Evolutionary conservation across 2,888 invertebrate genomes (phyloP).

Genomic region (Hirtodrosophila duncani): DNA sequence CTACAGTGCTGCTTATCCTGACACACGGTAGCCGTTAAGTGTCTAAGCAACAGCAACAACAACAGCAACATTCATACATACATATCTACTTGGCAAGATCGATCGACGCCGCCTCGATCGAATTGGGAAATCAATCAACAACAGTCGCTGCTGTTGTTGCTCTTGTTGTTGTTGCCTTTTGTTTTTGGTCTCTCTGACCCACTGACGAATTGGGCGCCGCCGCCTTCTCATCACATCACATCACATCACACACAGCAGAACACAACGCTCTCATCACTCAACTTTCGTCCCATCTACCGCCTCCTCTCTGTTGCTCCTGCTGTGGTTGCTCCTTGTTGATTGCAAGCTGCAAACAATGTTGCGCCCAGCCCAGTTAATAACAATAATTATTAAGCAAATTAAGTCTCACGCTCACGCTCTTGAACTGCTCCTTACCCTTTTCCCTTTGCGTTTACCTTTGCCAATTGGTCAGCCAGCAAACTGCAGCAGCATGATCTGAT

Average conservation of each 20-base stretch:
- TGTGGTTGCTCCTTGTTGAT: no score
- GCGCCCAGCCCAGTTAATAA: slow-evolving; percentile 67
- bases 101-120: slow-evolving; percentile 3
- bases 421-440: neutral
- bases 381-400: slow-evolving; percentile 75
- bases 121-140: slow-evolving; percentile 32
- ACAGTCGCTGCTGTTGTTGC: no score
- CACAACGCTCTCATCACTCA: slow-evolving; percentile 39
- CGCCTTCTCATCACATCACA: no score
- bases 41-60: slow-evolving; percentile 45
- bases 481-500: slow-evolving; percentile 47
- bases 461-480: no score
- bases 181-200: no score
- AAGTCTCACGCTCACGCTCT: slow-evolving; percentile 58
- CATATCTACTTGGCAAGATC: neutral
- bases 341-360: no score
- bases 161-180: no score
- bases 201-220: no score
- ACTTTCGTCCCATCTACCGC: no score
- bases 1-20: slow-evolving; percentile 57
- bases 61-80: slow-evolving; percentile 8
- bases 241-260: no score
- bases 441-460: no score
- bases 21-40: slow-evolving; percentile 56
- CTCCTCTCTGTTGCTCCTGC: no score